Conservation (phyloP, 2,113 vertebrate species). For the Oryzias curvinotus region DNA sequence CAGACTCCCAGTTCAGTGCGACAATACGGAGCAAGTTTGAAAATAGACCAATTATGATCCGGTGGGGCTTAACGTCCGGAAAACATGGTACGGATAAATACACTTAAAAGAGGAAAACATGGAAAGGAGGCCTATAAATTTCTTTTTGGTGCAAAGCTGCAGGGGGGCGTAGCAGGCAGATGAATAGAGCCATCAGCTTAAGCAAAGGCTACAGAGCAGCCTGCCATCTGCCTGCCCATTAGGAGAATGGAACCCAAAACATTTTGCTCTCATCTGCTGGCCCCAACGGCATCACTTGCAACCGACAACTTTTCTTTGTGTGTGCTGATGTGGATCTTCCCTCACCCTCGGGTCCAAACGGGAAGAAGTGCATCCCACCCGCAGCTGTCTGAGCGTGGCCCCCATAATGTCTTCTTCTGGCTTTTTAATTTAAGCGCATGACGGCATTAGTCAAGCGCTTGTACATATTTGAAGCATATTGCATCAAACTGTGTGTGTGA, state of each 20-base stretch:
- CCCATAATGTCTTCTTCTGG: neutral
- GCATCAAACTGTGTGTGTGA: constrained; percentile 14
- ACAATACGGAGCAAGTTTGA: no score
- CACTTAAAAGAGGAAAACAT: constrained; percentile 43
- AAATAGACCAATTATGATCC: no score
- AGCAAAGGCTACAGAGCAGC: constrained; percentile 74
- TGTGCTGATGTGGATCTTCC: constrained; percentile 10
- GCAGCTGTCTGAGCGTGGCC: constrained; percentile 7
- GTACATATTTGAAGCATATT: constrained; percentile 34
- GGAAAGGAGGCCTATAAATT: constrained; percentile 63
- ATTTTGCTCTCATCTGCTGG: constrained; percentile 55
- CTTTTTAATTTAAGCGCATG: constrained; percentile 25
- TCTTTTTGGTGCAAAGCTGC: constrained; percentile 48
- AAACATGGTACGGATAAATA: constrained; percentile 61
- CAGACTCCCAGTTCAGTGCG: no score
- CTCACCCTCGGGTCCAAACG: constrained; percentile 11
- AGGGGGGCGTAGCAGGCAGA: constrained; percentile 67
- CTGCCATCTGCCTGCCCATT: constrained; percentile 80
- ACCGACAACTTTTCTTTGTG: constrained; percentile 34
- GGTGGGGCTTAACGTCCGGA: constrained; percentile 7
- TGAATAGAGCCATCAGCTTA: constrained; percentile 80
- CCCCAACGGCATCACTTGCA: constrained; percentile 59
- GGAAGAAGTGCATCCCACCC: neutral
- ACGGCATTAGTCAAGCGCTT: constrained; percentile 31
- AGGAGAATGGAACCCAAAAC: constrained; percentile 70